phyloP scores from a whole-genome alignment of 1,140 invertebrate species.

The Hydropsyche tenuis region DNA sequence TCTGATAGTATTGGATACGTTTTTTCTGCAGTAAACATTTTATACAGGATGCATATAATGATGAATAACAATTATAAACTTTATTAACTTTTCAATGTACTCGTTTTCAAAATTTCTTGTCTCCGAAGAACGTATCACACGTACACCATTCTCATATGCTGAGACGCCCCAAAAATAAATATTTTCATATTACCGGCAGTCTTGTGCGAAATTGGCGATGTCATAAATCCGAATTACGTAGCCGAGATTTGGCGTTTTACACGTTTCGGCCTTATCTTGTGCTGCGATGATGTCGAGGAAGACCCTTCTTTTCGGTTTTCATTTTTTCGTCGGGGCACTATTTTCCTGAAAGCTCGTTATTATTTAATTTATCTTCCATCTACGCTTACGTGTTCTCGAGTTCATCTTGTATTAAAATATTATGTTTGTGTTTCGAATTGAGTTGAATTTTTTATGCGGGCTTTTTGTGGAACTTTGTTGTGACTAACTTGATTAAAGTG shows the following conservation, averaged over 20 bases:
- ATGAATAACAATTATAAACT: no score
- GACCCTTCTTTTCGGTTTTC: conserved; percentile 39
- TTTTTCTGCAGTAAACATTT: no score
- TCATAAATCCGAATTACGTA: conserved; percentile 48
- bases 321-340: not conserved
- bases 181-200: not conserved
- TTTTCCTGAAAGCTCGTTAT: conserved; percentile 41
- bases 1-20: no score
- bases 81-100: conserved; percentile 1
- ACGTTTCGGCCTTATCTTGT: conserved; percentile 46
- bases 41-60: no score
- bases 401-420: no score
- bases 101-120: no score
- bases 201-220: conserved; percentile 40
- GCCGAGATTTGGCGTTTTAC: conserved; percentile 47
- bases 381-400: not conserved
- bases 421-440: no score
- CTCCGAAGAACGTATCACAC: no score
- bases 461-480: no score
- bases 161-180: no score
- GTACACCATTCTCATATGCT: no score
- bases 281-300: not conserved
- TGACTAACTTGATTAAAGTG: no score
- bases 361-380: conserved; percentile 41
- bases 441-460: not conserved